A percentile compares a stretch with the other conserved stretches of the same genome.
Conservation (phyloP, 2,113 vertebrate species). For the Orcinus orca region DNA sequence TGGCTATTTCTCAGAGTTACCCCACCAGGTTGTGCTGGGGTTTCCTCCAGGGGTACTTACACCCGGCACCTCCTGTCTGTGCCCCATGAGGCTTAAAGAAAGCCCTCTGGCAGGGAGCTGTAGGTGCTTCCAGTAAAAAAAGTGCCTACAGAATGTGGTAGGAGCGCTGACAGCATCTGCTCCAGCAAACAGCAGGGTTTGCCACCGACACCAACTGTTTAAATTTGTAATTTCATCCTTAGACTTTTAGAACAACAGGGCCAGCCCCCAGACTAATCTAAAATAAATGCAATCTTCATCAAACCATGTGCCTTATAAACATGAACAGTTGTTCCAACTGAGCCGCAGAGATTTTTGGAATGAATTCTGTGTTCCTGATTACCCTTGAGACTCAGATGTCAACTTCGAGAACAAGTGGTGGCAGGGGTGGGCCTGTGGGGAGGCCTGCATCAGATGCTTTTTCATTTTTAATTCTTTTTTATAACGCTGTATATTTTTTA, state of each 20-base stretch:
- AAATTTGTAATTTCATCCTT: slow-evolving; percentile 72
- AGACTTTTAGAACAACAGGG: slow-evolving; percentile 69
- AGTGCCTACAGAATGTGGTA: not conserved
- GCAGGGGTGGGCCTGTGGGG: slow-evolving; percentile 57
- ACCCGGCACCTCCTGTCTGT: not conserved
- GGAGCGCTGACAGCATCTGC: not conserved
- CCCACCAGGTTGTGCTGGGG: not conserved
- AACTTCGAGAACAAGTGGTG: slow-evolving; percentile 76
- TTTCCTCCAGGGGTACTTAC: not conserved
- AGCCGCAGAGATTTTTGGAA: slow-evolving; percentile 74
- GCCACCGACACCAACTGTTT: not conserved
- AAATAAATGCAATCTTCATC: slow-evolving; percentile 77
- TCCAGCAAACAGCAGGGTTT: not conserved
- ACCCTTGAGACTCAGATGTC: slow-evolving; percentile 68
- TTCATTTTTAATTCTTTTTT: slow-evolving; percentile 82
- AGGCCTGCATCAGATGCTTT: slow-evolving; percentile 63
- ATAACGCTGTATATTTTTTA: slow-evolving; percentile 76
- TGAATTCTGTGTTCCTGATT: slow-evolving; percentile 66
- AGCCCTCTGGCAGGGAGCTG: not conserved
- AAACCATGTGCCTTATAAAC: slow-evolving; percentile 67
- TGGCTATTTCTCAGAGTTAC: not conserved
- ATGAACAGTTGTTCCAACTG: slow-evolving; percentile 76
- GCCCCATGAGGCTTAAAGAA: not conserved
- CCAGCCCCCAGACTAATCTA: slow-evolving; percentile 72
- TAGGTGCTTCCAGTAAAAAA: not conserved